Percentiles rank a stretch among this genome's conserved stretches.
phyloP scores from a whole-genome alignment of 1,140 invertebrate genomes.

The Calliphora vicina region DNA sequence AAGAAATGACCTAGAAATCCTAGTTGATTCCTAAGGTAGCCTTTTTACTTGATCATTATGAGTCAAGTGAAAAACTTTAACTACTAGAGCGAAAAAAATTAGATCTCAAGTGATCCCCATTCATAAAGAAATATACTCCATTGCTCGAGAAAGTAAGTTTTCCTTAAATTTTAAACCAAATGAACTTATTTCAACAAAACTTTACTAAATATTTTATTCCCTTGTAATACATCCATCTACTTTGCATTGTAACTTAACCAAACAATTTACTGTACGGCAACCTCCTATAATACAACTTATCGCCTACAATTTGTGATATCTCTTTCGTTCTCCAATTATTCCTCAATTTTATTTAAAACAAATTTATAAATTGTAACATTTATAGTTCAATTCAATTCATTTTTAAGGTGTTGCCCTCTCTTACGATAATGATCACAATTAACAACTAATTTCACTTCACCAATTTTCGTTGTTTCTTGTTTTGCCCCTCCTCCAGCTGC shows the following conservation, averaged over 20 bases:
- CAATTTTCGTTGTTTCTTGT: neutral
- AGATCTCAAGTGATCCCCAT: too few relatives aligned
- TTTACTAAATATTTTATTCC: too few relatives aligned
- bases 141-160: too few relatives aligned
- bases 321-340: neutral
- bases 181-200: too few relatives aligned
- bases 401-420: constrained; percentile 7
- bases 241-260: neutral
- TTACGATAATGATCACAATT: constrained; percentile 3
- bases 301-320: neutral
- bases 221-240: neutral
- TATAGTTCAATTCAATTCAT: constrained; percentile 10
- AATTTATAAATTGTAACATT: neutral
- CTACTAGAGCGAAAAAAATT: too few relatives aligned
- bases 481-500: neutral
- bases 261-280: neutral
- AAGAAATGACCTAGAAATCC: too few relatives aligned
- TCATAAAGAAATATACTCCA: too few relatives aligned
- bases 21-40: too few relatives aligned
- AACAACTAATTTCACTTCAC: neutral
- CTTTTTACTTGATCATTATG: too few relatives aligned
- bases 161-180: too few relatives aligned
- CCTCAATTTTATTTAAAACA: neutral
- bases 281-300: neutral
- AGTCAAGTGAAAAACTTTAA: too few relatives aligned